Evolutionary conservation across 2,888 invertebrate genomes (phyloP).

Genomic region (Galerucella nymphaeae): DNA sequence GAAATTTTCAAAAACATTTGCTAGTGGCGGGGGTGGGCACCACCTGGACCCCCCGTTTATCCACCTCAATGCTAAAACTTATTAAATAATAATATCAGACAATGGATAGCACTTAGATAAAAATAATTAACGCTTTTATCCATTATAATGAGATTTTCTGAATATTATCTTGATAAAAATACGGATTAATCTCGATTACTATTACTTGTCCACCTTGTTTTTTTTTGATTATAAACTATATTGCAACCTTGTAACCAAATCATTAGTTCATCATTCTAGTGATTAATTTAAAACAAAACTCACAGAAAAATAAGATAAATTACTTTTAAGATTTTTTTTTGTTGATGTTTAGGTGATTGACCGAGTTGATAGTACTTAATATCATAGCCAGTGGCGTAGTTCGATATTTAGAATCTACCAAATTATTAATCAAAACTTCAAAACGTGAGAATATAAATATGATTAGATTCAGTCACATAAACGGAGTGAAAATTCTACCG

Average conservation of each 20-base stretch:
- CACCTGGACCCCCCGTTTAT: no score
- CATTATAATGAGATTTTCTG: background rate
- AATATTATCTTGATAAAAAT: background rate
- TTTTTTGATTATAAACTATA: background rate
- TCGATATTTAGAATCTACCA: background rate
- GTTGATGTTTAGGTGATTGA: slow-evolving; percentile 51
- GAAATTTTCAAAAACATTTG: no score
- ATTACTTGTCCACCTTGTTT: background rate
- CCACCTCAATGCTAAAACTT: no score
- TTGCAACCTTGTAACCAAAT: background rate
- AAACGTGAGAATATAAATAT: no score
- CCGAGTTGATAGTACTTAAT: slow-evolving; percentile 41
- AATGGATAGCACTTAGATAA: no score
- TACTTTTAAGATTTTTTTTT: slow-evolving; percentile 22
- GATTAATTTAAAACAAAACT: background rate
- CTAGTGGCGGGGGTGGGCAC: no score
- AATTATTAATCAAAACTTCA: no score
- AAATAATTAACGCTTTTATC: no score
- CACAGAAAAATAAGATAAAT: slow-evolving; percentile 3
- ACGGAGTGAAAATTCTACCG: no score
- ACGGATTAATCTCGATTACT: background rate
- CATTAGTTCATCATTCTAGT: slow-evolving; percentile 3
- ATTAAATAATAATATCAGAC: no score
- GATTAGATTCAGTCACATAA: no score
- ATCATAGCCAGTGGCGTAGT: slow-evolving; percentile 17